These are phyloP conservation scores for Motacilla tschutschensis DNA, from an alignment of 2,113 vertebrate species.

Conservation along the genomic window DNA sequence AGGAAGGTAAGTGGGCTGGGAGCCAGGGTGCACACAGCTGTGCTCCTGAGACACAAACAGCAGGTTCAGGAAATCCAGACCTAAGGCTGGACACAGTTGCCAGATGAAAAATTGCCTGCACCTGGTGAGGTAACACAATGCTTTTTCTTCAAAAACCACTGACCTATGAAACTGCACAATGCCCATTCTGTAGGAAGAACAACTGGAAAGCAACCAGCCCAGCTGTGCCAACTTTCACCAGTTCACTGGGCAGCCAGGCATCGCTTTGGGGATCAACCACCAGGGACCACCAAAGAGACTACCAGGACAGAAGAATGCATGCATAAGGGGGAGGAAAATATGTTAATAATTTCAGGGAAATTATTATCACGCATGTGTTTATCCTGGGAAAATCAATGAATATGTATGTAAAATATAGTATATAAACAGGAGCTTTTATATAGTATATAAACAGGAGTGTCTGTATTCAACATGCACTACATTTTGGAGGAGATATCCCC, in stretches of 20 bases:
- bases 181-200: neutral
- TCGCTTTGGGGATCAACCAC: neutral
- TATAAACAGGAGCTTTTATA: neutral
- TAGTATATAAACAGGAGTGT: neutral
- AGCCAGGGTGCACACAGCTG: neutral
- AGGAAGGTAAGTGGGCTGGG: neutral
- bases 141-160: neutral
- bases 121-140: neutral
- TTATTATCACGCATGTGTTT: accelerated
- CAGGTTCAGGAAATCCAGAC: neutral
- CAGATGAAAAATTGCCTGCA: neutral
- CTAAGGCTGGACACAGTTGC: neutral
- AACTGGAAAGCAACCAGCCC: neutral
- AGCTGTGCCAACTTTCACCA: neutral
- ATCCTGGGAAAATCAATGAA: neutral
- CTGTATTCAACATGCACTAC: neutral
- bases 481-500: neutral
- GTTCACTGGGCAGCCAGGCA: accelerated
- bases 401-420: neutral
- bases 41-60: neutral
- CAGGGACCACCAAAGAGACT: neutral
- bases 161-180: neutral
- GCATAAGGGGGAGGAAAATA: accelerated
- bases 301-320: neutral
- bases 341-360: neutral